Conservation (phyloP, 1,140 invertebrate species). For the Drosophila funebris region DNA sequence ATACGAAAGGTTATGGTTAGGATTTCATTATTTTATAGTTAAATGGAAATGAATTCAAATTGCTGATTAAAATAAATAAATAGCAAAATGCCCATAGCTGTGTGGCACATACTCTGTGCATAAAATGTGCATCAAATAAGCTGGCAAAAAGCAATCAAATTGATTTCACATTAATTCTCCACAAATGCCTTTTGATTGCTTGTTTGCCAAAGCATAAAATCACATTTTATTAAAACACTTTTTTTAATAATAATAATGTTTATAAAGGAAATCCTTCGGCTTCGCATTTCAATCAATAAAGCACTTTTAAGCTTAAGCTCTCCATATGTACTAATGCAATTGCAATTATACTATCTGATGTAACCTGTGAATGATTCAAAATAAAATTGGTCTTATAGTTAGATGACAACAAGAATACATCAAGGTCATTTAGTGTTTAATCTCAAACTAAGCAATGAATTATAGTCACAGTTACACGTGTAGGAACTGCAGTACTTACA, state of each 20-base stretch:
- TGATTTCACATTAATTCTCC: slow-evolving; percentile 8
- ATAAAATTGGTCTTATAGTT: no score
- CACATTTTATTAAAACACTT: neutral
- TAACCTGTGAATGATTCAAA: no score
- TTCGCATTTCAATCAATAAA: neutral
- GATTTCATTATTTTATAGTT: slow-evolving; percentile 3
- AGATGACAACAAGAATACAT: neutral
- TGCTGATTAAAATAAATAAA: slow-evolving; percentile 55
- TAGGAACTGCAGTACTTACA: neutral
- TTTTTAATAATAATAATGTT: neutral
- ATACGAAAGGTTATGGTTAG: neutral
- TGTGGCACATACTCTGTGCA: neutral
- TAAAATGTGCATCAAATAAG: slow-evolving; percentile 24
- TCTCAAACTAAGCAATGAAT: neutral
- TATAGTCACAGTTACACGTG: neutral
- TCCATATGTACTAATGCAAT: no score
- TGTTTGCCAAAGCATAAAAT: neutral
- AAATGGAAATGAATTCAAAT: slow-evolving; percentile 52
- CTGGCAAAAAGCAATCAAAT: slow-evolving; percentile 40
- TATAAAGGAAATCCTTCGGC: neutral
- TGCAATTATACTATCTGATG: no score
- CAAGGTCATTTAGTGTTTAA: neutral
- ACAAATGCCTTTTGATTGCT: neutral
- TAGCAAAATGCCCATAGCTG: slow-evolving; percentile 38
- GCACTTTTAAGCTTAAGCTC: neutral